phyloP scores from a whole-genome alignment of 2,888 invertebrate genomes.

The Synergus umbraculus region DNA sequence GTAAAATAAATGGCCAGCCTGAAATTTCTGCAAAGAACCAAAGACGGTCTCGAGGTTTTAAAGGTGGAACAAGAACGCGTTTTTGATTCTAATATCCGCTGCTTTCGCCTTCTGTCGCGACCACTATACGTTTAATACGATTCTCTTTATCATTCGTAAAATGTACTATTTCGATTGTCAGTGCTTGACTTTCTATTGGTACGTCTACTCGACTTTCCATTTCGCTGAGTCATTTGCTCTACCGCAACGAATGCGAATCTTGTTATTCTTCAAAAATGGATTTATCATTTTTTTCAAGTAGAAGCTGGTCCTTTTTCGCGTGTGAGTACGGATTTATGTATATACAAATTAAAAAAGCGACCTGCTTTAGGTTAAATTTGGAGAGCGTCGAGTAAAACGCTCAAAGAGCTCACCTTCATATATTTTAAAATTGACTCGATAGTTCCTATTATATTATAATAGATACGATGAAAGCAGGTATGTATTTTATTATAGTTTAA shows the following conservation, averaged over 20 bases:
- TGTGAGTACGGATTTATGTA: conserved; percentile 23
- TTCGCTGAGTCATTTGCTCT: conserved; percentile 29
- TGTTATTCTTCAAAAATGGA: conserved; percentile 13
- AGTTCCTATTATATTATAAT: conserved; percentile 49
- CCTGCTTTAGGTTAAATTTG: conserved; percentile 20
- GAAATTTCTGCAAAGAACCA: conserved; percentile 11
- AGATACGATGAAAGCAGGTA: conserved; percentile 51
- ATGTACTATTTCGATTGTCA: conserved; percentile 75
- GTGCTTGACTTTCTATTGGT: conserved; percentile 75
- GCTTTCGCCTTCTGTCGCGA: conserved; percentile 41
- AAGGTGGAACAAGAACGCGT: conserved; percentile 22
- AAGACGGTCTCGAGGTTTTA: background rate
- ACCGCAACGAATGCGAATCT: conserved; percentile 4
- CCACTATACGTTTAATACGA: conserved; percentile 39
- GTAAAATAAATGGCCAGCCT: background rate
- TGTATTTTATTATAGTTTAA: conserved; percentile 18
- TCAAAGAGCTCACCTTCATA: conserved; percentile 40
- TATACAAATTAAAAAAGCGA: conserved; percentile 44
- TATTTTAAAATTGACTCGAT: conserved; percentile 52
- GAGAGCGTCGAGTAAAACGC: conserved; percentile 36
- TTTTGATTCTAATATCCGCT: conserved; percentile 37
- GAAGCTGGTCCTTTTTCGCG: conserved; percentile 36
- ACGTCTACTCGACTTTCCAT: conserved; percentile 45
- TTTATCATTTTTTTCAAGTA: conserved; percentile 26
- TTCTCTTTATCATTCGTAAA: conserved; percentile 56